A percentile compares a stretch with the other conserved stretches of the same genome.
Conservation (phyloP, 1,140 invertebrate genomes). For the Ladona fulva region DNA sequence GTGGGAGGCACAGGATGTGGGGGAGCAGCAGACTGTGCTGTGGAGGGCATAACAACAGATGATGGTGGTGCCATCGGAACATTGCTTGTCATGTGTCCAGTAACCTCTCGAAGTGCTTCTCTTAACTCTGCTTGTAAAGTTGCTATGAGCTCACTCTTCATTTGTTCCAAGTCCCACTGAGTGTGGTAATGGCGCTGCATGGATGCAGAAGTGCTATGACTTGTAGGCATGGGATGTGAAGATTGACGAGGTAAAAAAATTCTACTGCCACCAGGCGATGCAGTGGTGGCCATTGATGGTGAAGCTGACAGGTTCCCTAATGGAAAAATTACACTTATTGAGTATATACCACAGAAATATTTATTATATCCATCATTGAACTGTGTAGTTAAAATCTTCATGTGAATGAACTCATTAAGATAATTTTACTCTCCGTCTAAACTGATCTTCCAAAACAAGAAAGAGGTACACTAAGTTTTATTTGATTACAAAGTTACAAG, state of each 20-base stretch:
- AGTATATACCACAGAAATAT: too few relatives aligned
- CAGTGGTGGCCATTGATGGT: neutral
- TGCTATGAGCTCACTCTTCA: conserved; percentile 34
- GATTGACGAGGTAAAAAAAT: neutral
- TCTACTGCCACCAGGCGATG: neutral
- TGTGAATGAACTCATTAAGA: too few relatives aligned
- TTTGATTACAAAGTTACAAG: too few relatives aligned
- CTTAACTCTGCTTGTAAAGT: conserved; percentile 32
- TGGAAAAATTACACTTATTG: neutral
- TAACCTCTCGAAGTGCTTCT: conserved; percentile 24
- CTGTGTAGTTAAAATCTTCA: neutral
- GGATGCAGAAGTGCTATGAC: conserved; percentile 14
- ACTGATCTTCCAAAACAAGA: too few relatives aligned
- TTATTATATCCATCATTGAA: too few relatives aligned
- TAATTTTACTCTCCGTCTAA: too few relatives aligned
- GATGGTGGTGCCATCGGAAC: neutral
- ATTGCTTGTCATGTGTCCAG: neutral
- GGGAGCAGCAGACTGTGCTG: neutral
- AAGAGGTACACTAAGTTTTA: too few relatives aligned
- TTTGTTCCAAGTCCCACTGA: conserved; percentile 30
- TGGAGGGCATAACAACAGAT: neutral
- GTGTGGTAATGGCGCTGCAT: conserved; percentile 24
- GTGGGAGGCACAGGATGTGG: conserved; percentile 15
- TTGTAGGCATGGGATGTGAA: neutral
- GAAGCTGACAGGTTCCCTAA: neutral